Conservation (phyloP, 2,113 vertebrate species). For the Dicerorhinus sumatrensis region DNA sequence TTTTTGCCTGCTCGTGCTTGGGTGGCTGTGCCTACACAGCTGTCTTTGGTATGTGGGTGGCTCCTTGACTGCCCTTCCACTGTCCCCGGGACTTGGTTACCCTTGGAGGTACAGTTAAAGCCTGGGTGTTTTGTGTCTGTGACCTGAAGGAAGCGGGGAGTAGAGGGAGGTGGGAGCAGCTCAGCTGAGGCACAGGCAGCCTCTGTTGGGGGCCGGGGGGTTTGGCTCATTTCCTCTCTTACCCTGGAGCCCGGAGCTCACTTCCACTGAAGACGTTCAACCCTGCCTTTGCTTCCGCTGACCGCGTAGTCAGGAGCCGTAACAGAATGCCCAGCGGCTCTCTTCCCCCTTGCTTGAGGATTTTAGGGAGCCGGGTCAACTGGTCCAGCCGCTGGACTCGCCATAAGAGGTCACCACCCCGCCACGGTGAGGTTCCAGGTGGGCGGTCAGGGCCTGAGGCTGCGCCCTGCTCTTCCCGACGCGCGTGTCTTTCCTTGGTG, state of each 20-base stretch:
- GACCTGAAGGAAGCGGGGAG: neutral
- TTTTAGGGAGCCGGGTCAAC: fast-evolving
- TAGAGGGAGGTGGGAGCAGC: neutral
- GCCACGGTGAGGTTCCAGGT: no score
- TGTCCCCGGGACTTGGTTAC: neutral
- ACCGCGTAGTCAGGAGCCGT: neutral
- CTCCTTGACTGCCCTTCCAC: neutral
- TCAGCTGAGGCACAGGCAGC: neutral
- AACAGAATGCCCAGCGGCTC: fast-evolving
- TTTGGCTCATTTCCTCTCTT: neutral
- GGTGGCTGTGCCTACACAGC: no score
- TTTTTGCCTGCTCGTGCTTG: neutral
- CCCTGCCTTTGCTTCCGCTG: neutral
- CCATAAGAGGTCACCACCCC: neutral
- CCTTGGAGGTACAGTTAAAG: neutral
- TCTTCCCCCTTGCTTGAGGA: neutral
- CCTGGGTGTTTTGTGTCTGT: neutral
- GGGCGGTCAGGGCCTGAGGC: neutral
- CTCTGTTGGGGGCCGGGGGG: neutral
- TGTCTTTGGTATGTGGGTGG: neutral
- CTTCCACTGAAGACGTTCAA: no score
- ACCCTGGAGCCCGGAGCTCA: neutral
- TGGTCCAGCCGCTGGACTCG: neutral
- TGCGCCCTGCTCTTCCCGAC: neutral
- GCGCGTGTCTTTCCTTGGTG: neutral